These are phyloP conservation scores for Bombyx mandarina DNA, from an alignment of 1,140 invertebrate genomes.

Conservation along the genomic window DNA sequence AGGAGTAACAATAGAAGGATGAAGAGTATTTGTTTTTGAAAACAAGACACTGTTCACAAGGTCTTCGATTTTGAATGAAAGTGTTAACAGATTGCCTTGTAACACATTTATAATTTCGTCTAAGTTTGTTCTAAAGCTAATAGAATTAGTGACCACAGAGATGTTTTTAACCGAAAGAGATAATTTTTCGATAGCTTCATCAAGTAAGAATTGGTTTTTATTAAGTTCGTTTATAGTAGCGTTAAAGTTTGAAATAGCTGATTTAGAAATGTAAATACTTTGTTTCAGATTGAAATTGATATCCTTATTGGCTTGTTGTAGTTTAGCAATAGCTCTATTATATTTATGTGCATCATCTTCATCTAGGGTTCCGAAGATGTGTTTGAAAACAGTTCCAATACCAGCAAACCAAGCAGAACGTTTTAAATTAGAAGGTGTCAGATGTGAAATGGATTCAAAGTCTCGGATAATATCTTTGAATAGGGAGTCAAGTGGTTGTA, in stretches of 20 bases:
- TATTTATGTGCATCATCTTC: conserved; percentile 17
- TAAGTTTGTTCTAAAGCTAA: conserved; percentile 1
- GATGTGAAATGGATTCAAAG: conserved; percentile 11
- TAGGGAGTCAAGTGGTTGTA: conserved; percentile 1
- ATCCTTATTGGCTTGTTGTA: background rate
- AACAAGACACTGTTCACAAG: conserved; percentile 14
- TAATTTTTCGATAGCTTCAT: conserved; percentile 1
- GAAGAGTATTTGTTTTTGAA: conserved; percentile 11
- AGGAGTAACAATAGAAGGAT: conserved; percentile 15
- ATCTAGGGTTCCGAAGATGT: conserved; percentile 15
- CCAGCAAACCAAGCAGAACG: conserved; percentile 14
- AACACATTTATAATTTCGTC: conserved; percentile 10
- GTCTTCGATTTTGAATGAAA: conserved; percentile 22
- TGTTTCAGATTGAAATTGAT: background rate
- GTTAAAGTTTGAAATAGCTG: conserved; percentile 3
- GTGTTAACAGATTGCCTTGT: conserved; percentile 13
- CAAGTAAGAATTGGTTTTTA: conserved; percentile 11
- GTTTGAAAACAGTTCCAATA: conserved; percentile 14
- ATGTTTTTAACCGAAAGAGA: no score
- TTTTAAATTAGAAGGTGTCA: conserved; percentile 5
- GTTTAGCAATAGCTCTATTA: conserved; percentile 13
- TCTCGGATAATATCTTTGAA: conserved; percentile 9
- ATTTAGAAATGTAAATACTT: conserved; percentile 1
- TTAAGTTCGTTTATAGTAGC: conserved; percentile 10
- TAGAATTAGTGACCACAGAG: no score